Base-by-base conservation (phyloP, 1,140 invertebrate genomes). In the Colletes latitarsis region DNA sequence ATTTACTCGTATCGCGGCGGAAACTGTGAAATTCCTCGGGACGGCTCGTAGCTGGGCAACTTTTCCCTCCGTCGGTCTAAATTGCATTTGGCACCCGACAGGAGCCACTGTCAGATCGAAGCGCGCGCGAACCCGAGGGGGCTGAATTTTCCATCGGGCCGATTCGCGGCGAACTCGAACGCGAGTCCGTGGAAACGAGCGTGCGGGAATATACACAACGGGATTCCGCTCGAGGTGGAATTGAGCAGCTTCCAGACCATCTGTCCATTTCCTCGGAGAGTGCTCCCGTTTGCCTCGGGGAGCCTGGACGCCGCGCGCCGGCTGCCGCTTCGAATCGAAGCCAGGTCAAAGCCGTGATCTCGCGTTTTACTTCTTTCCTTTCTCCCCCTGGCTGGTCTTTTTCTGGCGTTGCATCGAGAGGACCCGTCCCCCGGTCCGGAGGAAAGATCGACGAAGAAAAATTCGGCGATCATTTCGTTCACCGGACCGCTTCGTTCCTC, bases 211-310 rank as follows among this genome's bases (percentile, higher is more conserved):
- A 87, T 73, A 82, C 76, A 78, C 52, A 79, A 73, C 76, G 71
- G 79, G 78, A 83, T 87, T 88, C 79, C 72, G 85, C 80, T 84
- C 85, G 86, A 88, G 82, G 80, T 85, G 73, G 83, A 88, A 87
- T 85, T 80, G 83, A 84, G 72, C 86, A 82, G 81, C 86, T 84
- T 84, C 86, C 82, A 78, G 82, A 88, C 87, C 82, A 83, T 88
- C 84, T 86, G 84, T 88, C 84, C 79, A 82, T 88, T 88, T 88
- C 88, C 87, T 86, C 80, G 43, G 87, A 84, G 82, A 88, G 78
- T 84, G 84, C 84, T 88, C 66, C 82, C 72, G 77, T 86, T 82
- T 73, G 82, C 85, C 82, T 87, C 85, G 75, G 82, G 86, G 85
- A 87, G 81, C 39, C 77, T 46, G 68, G 19, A 52, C 76, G 63